phyloP scores from a whole-genome alignment of 2,797 vertebrate species.

The Monodelphis domestica region DNA sequence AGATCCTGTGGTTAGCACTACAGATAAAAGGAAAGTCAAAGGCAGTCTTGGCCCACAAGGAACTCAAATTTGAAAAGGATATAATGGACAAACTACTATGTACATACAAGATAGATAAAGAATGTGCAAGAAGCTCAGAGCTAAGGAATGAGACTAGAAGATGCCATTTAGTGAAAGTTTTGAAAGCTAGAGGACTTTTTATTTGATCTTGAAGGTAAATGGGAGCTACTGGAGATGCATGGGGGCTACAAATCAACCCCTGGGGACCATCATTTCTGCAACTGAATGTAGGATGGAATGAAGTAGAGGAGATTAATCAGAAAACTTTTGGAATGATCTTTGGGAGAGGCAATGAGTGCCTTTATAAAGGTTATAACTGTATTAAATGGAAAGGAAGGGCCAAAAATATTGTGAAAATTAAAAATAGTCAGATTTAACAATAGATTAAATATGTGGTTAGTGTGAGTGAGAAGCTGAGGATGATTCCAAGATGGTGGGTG shows the following conservation, averaged over 20 bases:
- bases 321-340: background rate
- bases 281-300: background rate
- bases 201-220: background rate
- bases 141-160: background rate
- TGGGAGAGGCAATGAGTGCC: background rate
- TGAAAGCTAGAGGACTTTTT: background rate
- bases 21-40: background rate
- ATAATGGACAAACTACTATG: background rate
- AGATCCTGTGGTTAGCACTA: background rate
- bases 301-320: background rate
- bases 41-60: background rate
- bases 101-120: background rate
- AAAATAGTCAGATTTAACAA: background rate
- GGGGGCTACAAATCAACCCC: background rate
- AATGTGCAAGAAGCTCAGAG: background rate
- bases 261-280: background rate
- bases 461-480: background rate
- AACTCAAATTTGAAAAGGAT: background rate
- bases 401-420: background rate
- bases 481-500: background rate
- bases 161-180: background rate
- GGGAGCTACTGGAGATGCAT: background rate
- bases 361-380: background rate
- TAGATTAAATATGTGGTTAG: background rate
- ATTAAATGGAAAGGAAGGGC: background rate